These are phyloP conservation scores for Tenthredo distinguenda DNA, from an alignment of 2,888 invertebrate genomes.

Conservation along the genomic window DNA sequence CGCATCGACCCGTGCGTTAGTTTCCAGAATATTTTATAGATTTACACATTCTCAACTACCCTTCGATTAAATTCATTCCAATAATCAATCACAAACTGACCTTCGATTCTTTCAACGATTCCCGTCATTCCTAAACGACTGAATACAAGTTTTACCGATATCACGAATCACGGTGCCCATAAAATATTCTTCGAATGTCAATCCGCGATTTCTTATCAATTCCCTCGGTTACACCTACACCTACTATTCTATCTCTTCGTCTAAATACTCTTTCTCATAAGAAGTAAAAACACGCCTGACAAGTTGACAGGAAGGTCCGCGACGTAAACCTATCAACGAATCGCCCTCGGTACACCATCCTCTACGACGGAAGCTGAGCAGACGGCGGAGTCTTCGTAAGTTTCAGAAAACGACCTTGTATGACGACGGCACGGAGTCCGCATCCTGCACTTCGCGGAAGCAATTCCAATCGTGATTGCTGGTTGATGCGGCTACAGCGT, in stretches of 20 bases:
- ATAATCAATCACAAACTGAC: not conserved
- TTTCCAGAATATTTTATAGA: conserved; percentile 20
- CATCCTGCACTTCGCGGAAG: conserved; percentile 50
- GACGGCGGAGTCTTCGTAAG: conserved; percentile 64
- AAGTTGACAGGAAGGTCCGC: conserved; percentile 17
- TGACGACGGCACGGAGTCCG: conserved; percentile 39
- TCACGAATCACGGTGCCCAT: no score
- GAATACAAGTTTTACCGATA: not conserved
- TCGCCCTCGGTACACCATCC: conserved; percentile 31
- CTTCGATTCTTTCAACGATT: no score
- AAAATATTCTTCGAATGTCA: not conserved
- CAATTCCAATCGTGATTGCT: conserved; percentile 29
- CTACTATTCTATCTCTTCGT: not conserved
- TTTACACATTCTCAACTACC: not conserved
- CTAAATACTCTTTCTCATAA: not conserved
- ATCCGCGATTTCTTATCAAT: not conserved
- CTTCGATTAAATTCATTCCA: conserved; percentile 6
- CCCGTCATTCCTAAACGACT: not conserved
- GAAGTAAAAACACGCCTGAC: conserved; percentile 3
- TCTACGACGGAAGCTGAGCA: conserved; percentile 68
- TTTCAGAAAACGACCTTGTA: conserved; percentile 33
- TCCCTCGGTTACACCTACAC: not conserved
- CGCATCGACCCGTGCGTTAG: not conserved
- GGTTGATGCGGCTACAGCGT: not conserved
- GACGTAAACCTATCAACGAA: conserved; percentile 9